Evolutionary conservation across 1,140 invertebrate species (phyloP), one percentile per base, ranked within the genome.

Genomic region (Sarcophaga bullata): DNA sequence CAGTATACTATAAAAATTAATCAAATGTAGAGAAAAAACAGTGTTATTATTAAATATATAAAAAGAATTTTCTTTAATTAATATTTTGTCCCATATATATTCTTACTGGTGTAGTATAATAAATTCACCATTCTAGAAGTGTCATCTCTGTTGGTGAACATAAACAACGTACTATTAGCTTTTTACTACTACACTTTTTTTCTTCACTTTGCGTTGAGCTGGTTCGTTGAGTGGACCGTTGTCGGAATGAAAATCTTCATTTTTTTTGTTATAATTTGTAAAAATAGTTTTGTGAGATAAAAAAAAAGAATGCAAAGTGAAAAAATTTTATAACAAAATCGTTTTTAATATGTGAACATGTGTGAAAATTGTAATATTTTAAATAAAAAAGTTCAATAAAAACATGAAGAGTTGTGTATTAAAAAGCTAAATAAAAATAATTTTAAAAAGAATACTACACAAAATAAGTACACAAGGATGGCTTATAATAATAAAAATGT

Each of bases 161-260:
- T 52, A 52, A 52, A 19, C 19, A 68, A 19, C n/a, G 62, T 68
- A 68, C 62, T 68, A 7, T 17, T 17, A 37, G 25, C 17, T 10
- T 8, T n/a, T 6, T 68, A 25, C 8, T 68, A 68, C 19, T 25
- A 19, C 7, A n/a, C 17, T 68, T n/a, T 7, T 68, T 68, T 68
- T 9, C 10, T 68, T 68, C 62, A 68, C 62, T 68, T 68, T 68
- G 62, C 62, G 62, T 68, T 68, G 62, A 68, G 62, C 62, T 68
- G 62, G 62, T 68, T 68, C 62, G 62, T 3, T 68, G 62, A 19
- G 62, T 19, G 62, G 62, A 68, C 62, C 62, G 62, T 68, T 25
- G n/a, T 68, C 62, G 62, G 62, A 68, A n/a, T 68, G 19, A 37
- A 37, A 37, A 37, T 4, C 25, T 37, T 37, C n/a, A 68, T 52